Base-by-base conservation (phyloP, 2,113 vertebrate species). In the Syngnathus floridae region DNA sequence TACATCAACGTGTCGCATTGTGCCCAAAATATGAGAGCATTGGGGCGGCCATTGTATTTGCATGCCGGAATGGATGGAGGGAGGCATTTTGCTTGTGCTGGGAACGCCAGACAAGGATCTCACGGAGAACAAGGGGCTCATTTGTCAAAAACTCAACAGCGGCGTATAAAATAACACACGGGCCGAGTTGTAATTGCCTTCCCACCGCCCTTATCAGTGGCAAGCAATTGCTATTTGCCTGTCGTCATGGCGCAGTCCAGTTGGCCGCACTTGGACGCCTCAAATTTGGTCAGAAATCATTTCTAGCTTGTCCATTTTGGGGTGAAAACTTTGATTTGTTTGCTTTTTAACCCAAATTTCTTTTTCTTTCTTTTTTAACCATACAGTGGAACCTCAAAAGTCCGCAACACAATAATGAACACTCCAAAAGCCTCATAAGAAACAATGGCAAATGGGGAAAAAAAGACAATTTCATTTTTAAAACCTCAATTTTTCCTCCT, bases 141-240 rank as follows among this genome's bases (percentile, higher is more conserved):
- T 60, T 61, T 61, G 58, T 61, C 58, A 43, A 43, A 61, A 61
- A 56, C 54, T 56, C 54, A 56, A 61, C 17, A 43, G 38, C 38
- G 13, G n/a, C 1, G 12, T 26, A 45, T 43, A 22, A 43, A 43
- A 41, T 16, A 56, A 61, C n/a, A 22, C n/a, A 61, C 14, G 21
- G 59, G 58, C 17, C 5, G 19, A 11, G 38, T 14, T 7, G n/a
- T 61, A 21, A 41, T 41, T 61, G 19, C 2, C 11, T 41, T 22
- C 19, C 19, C 26, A 36, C 26, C 26, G 13, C 14, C 31, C 26
- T 56, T 56, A 56, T 56, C 54, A 17, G 14, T 35, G 26, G 14
- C 54, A 35, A 8, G 54, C 54, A 35, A 35, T 35, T 56, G 54
- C 14, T 21, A 51, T 51, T 51, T 51, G 48, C 19, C 21, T 51